These are phyloP conservation scores for Holocentrus rufus DNA, from an alignment of 2,797 vertebrate genomes.

Conservation along the genomic window DNA sequence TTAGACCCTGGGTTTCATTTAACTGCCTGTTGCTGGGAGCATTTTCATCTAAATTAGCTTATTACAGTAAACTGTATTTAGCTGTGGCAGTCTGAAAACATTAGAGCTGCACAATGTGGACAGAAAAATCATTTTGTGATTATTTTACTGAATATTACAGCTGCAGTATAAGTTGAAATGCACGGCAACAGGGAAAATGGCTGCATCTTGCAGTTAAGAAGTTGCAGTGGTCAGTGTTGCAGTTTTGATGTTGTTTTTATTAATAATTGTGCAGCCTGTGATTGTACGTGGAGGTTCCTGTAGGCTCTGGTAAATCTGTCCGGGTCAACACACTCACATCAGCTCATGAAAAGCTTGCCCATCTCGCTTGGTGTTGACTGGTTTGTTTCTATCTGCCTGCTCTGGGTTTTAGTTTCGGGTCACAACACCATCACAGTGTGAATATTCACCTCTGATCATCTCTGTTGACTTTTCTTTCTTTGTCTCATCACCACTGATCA, in stretches of 20 bases:
- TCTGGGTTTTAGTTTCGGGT: constrained; percentile 31
- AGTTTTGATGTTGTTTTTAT: not conserved
- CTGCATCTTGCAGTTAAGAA: not conserved
- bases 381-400: constrained; percentile 25
- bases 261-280: not conserved
- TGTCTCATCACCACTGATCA: constrained; percentile 35
- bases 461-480: constrained; percentile 25
- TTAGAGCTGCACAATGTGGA: too few relatives aligned
- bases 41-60: not conserved
- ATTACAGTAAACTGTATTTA: too few relatives aligned
- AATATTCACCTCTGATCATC: constrained; percentile 26
- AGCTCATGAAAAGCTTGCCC: not conserved
- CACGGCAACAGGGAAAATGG: not conserved
- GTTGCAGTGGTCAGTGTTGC: too few relatives aligned
- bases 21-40: not conserved
- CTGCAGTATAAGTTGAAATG: too few relatives aligned
- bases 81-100: too few relatives aligned
- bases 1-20: not conserved
- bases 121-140: not conserved
- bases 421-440: constrained; percentile 19
- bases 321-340: not conserved
- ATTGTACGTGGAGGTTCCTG: not conserved
- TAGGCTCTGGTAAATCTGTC: constrained; percentile 8
- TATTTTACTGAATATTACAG: too few relatives aligned
- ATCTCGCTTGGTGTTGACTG: not conserved